These are phyloP conservation scores for Etia nguti DNA, from an alignment of 2,113 vertebrate species.

Conservation along the genomic window DNA sequence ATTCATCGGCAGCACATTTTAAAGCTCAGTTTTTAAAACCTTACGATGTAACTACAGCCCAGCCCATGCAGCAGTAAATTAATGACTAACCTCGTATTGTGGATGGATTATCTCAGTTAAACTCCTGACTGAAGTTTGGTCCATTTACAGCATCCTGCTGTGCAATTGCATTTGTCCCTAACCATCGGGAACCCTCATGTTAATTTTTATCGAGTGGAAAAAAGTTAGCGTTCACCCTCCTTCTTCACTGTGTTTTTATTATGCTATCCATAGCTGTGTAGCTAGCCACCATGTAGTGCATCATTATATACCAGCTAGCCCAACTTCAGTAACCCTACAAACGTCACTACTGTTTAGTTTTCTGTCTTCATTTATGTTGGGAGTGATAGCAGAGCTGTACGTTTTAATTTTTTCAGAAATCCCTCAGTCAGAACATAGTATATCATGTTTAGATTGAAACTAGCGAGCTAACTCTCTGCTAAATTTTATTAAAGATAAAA, in stretches of 20 bases:
- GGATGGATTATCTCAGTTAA: background rate
- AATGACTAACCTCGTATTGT: background rate
- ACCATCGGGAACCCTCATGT: background rate
- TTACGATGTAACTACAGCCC: background rate
- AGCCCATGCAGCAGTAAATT: background rate
- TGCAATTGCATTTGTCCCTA: background rate
- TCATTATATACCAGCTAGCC: background rate
- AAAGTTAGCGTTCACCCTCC: background rate
- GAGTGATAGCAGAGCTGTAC: background rate
- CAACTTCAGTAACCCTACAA: background rate
- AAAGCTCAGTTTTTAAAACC: background rate
- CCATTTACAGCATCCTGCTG: background rate
- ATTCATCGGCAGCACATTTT: background rate
- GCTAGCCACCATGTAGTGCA: background rate
- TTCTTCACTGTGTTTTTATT: background rate
- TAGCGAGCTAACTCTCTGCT: background rate
- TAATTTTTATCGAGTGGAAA: background rate
- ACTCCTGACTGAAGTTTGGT: background rate
- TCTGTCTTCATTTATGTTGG: background rate
- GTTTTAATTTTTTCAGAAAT: background rate
- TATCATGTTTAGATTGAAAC: background rate
- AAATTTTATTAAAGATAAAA: background rate
- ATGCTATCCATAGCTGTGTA: background rate
- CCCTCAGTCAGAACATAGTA: background rate
- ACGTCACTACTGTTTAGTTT: background rate